Conservation (phyloP, 2,113 vertebrate species). For the Macheiramphus alcinus region DNA sequence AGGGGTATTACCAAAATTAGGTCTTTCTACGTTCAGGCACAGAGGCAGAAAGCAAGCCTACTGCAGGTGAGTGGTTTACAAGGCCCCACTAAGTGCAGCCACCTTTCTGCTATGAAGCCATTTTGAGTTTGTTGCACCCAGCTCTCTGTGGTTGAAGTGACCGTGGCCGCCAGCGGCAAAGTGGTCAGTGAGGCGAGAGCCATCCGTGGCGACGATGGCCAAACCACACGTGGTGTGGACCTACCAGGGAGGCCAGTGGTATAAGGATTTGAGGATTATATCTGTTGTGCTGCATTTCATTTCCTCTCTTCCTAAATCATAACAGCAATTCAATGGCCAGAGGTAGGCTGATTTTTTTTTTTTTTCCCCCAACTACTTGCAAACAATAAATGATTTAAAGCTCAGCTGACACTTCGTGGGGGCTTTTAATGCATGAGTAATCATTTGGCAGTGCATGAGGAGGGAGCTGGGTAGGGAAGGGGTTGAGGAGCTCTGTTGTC, state of each 20-base stretch:
- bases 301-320: neutral
- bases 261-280: neutral
- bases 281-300: neutral
- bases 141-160: neutral
- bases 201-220: neutral
- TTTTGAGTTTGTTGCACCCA: neutral
- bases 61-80: neutral
- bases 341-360: neutral
- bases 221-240: neutral
- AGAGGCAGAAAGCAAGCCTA: neutral
- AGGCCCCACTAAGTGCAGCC: neutral
- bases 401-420: neutral
- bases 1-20: neutral
- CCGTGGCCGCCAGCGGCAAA: fast-evolving
- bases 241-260: neutral
- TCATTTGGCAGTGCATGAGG: neutral
- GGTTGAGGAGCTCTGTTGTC: neutral
- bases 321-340: neutral
- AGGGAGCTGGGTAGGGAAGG: neutral
- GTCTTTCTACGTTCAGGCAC: neutral
- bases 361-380: neutral
- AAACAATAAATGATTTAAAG: neutral
- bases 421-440: neutral
- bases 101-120: fast-evolving
- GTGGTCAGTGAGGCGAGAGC: neutral